A percentile compares a stretch with the other conserved stretches of the same genome.
phyloP scores from a whole-genome alignment of 2,888 invertebrate genomes.

The Endotricha flammealis region DNA sequence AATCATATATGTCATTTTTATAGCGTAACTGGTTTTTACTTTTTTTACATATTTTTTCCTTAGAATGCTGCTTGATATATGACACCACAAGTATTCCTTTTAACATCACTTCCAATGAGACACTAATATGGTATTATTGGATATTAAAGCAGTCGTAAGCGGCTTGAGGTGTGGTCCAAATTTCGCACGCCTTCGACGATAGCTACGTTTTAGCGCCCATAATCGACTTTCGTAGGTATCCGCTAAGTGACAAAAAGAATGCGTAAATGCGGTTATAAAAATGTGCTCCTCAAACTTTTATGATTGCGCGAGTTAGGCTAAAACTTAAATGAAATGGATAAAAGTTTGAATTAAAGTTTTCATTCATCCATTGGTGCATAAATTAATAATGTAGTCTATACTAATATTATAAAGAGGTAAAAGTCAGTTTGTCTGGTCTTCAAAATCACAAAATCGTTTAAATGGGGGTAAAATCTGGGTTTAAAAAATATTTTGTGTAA shows the following conservation, averaged over 20 bases:
- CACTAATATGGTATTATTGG: constrained; percentile 23
- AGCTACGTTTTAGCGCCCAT: constrained; percentile 30
- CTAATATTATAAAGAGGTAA: no score
- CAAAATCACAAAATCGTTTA: no score
- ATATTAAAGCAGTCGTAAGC: constrained; percentile 16
- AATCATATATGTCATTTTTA: no score
- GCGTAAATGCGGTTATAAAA: constrained; percentile 4
- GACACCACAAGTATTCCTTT: constrained; percentile 7
- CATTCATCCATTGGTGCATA: no score
- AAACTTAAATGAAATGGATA: no score
- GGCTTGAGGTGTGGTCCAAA: constrained; percentile 48
- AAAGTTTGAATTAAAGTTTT: no score
- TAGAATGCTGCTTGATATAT: neutral
- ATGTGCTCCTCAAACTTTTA: constrained; percentile 3
- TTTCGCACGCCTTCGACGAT: constrained; percentile 53
- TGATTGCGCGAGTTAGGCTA: constrained; percentile 1
- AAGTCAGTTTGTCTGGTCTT: no score
- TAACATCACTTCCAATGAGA: constrained; percentile 25
- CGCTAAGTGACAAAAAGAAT: constrained; percentile 61
- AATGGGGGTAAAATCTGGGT: no score
- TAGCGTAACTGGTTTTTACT: no score
- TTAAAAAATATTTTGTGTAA: no score
- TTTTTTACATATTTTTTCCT: neutral
- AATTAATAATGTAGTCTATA: no score
- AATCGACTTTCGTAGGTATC: constrained; percentile 47